A percentile compares a stretch with the other conserved stretches of the same genome.
Evolutionary conservation across 1,140 invertebrate species (phyloP).

Genomic region (Apis florea): DNA sequence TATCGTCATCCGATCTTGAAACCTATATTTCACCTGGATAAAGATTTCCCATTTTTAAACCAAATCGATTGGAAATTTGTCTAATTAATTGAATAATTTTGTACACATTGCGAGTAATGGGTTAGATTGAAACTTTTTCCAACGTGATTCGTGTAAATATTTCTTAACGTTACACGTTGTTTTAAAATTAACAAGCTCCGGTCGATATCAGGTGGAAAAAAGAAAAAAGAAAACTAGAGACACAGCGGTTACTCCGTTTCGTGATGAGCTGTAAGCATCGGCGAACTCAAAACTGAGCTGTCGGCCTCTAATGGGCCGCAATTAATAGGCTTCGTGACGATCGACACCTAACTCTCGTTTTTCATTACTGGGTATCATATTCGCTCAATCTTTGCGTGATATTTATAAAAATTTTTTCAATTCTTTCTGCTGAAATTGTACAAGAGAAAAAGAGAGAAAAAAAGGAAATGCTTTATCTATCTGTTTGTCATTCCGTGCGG

Average conservation of each 20-base stretch:
- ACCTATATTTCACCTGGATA: not conserved
- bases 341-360: conserved; percentile 5
- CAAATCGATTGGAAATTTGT: too few relatives aligned
- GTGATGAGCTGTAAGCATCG: conserved; percentile 3
- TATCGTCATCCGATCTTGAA: not conserved
- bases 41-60: not conserved
- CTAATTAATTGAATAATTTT: too few relatives aligned
- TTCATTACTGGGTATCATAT: conserved; percentile 33
- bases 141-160: not conserved
- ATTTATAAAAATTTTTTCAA: not conserved
- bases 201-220: conserved; percentile 12
- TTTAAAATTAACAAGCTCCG: conserved; percentile 29
- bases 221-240: not conserved
- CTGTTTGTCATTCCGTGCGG: too few relatives aligned
- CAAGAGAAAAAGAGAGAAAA: not conserved
- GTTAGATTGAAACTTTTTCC: not conserved
- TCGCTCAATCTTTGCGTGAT: not conserved
- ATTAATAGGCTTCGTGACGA: conserved; percentile 35
- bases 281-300: conserved; percentile 30
- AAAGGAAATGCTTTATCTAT: too few relatives aligned
- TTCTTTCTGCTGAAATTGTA: too few relatives aligned
- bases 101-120: not conserved
- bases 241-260: conserved; percentile 22
- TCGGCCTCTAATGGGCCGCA: conserved; percentile 30
- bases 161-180: conserved; percentile 21